Evolutionary conservation across 2,888 invertebrate genomes (phyloP), one percentile per base, ranked within the genome.

Genomic region (Lepidochrysops patricia): DNA sequence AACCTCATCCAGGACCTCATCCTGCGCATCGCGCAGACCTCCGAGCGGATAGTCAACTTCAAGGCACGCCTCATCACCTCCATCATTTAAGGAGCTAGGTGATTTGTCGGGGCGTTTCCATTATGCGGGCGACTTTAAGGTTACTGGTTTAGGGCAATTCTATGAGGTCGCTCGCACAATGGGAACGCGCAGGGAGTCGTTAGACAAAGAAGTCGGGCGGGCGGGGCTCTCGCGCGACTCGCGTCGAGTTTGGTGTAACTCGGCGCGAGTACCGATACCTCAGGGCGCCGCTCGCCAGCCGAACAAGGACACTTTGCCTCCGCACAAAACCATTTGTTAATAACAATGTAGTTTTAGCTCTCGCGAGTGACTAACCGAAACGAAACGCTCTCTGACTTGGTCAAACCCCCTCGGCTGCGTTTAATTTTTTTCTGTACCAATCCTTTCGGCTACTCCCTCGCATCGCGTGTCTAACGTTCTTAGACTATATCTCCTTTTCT

Each of bases 1-100:
- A 96, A n/a, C n/a, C n/a, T n/a, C n/a, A n/a, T n/a, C n/a, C 96
- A 96, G 84, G 96, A 96, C 87, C 92, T 96, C 74, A 96, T 96
- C 85, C 91, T 96, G 80, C 96, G 96, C 83, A 91, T 96, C 82
- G 96, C 96, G 62, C 95, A 96, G 84, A 96, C 96, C 79, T 96
- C 96, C 80, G 96, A 96, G 88, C 93, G 95, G 86, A 94, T 96
- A 90, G 96, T 96, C 77, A 96, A 96, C 94, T 96, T 96, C 93
- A 96, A 96, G 91, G 96, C 96, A 81, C 93, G 96, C 90, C 91
- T 96, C 77, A 95, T 96, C 85, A 96, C 96, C 75, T 95, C 96
- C 72, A 94, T 96, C 86, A 96, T 96, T 89, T 96, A 96, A 92
- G 43, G 43, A 43, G 43, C 4, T 15, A 4, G 43, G 19, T 19